phyloP scores from a whole-genome alignment of 1,140 invertebrate species.

The Ceratina australensis region DNA sequence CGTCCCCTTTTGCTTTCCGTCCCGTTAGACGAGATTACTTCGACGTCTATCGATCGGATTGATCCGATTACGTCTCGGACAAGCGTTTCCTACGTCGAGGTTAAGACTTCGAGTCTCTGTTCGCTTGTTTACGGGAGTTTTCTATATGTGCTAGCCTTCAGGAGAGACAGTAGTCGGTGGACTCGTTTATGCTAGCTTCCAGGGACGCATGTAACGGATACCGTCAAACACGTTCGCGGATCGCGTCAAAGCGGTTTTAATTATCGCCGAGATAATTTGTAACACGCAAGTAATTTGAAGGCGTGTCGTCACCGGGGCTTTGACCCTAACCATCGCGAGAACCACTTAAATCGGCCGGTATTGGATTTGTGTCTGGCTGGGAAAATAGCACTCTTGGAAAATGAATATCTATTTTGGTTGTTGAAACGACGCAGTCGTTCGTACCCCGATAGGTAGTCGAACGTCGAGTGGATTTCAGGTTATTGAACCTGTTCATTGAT shows the following conservation, averaged over 20 bases:
- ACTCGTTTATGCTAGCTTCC: too few relatives aligned
- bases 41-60: background rate
- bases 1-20: background rate
- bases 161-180: too few relatives aligned
- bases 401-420: slow-evolving; percentile 67
- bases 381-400: slow-evolving; percentile 65
- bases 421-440: slow-evolving; percentile 58
- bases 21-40: too few relatives aligned
- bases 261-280: background rate
- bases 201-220: too few relatives aligned
- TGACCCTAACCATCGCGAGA: slow-evolving; percentile 33
- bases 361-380: slow-evolving; percentile 62
- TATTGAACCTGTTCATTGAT: slow-evolving; percentile 78
- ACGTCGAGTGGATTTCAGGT: slow-evolving; percentile 78
- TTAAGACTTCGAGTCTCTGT: background rate
- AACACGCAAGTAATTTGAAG: slow-evolving; percentile 10
- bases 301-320: slow-evolving; percentile 30
- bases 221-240: too few relatives aligned
- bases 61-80: too few relatives aligned
- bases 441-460: slow-evolving; percentile 49
- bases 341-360: slow-evolving; percentile 58
- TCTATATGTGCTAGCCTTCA: background rate
- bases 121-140: background rate
- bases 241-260: background rate
- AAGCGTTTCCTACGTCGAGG: background rate